Evolutionary conservation across 2,797 vertebrate species (phyloP).

Genomic region (Furcifer pardalis): DNA sequence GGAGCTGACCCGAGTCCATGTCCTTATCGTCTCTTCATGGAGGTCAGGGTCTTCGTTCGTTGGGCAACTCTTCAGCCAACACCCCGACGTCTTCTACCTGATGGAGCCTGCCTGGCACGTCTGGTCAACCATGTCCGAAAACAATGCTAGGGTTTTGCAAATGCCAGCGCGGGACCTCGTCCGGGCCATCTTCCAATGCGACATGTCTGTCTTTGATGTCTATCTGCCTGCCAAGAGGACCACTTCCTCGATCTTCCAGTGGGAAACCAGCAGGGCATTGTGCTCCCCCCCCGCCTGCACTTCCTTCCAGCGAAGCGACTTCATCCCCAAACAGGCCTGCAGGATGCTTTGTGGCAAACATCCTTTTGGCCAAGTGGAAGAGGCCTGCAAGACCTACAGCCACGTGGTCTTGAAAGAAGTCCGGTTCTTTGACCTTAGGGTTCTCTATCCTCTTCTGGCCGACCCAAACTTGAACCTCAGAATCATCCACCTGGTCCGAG

Average conservation of each 20-base stretch:
- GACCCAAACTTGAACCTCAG: conserved; percentile 88
- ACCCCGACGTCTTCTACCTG: conserved; percentile 92
- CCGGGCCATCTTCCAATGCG: conserved; percentile 86
- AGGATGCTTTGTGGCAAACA: conserved; percentile 67
- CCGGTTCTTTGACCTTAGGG: conserved; percentile 87
- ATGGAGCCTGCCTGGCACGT: conserved; percentile 96
- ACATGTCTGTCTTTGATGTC: conserved; percentile 89
- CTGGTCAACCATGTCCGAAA: conserved; percentile 80
- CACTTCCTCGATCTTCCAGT: conserved; percentile 87
- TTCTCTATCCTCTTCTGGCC: conserved; percentile 85
- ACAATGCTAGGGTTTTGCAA: conserved; percentile 72
- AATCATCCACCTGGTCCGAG: conserved; percentile 91
- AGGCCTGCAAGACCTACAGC: conserved; percentile 86
- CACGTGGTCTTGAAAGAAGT: conserved; percentile 91
- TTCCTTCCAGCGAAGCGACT: conserved; percentile 69
- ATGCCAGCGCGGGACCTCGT: conserved; percentile 89
- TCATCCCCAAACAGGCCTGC: conserved; percentile 80
- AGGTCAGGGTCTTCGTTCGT: conserved; percentile 94
- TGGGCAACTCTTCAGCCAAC: conserved; percentile 93
- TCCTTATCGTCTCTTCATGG: conserved; percentile 93
- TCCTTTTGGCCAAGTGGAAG: conserved; percentile 77
- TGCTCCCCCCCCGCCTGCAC: conserved; percentile 89
- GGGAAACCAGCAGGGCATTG: conserved; percentile 89
- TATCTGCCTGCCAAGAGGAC: conserved; percentile 80
- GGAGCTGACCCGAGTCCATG: conserved; percentile 70